These are phyloP conservation scores for Onthophagus sagittarius DNA, from an alignment of 2,888 invertebrate genomes.

Conservation along the genomic window DNA sequence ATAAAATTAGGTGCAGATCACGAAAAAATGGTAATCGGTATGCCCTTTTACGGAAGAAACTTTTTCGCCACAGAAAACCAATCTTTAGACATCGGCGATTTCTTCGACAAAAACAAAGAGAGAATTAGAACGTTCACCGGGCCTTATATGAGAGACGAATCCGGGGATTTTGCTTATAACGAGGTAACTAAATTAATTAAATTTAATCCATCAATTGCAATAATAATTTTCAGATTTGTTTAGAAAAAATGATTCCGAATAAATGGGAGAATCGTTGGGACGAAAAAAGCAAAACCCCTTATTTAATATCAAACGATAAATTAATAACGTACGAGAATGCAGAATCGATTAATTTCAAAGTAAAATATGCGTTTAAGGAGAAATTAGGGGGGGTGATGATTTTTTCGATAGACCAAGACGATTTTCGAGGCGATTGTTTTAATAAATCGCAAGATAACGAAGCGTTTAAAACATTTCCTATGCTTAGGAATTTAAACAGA, in stretches of 20 bases:
- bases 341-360: constrained; percentile 51
- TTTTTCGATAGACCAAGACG: constrained; percentile 88
- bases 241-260: not conserved
- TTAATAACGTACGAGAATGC: not conserved
- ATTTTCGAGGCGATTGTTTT: constrained; percentile 69
- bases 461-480: not conserved
- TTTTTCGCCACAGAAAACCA: not conserved
- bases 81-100: not conserved
- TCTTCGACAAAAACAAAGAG: not conserved
- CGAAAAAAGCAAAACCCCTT: not conserved
- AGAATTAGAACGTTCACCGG: not conserved
- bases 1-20: not conserved
- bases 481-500: not conserved
- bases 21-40: not conserved
- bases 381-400: constrained; percentile 78
- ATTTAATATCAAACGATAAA: not conserved
- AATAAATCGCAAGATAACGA: constrained; percentile 17
- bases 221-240: not conserved
- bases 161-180: not conserved
- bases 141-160: not conserved
- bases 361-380: constrained; percentile 51
- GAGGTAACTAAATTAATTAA: not conserved
- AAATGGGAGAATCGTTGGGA: not conserved
- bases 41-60: not conserved
- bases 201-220: not conserved